phyloP scores from a whole-genome alignment of 2,113 vertebrate species.

The Oncorhynchus keta region DNA sequence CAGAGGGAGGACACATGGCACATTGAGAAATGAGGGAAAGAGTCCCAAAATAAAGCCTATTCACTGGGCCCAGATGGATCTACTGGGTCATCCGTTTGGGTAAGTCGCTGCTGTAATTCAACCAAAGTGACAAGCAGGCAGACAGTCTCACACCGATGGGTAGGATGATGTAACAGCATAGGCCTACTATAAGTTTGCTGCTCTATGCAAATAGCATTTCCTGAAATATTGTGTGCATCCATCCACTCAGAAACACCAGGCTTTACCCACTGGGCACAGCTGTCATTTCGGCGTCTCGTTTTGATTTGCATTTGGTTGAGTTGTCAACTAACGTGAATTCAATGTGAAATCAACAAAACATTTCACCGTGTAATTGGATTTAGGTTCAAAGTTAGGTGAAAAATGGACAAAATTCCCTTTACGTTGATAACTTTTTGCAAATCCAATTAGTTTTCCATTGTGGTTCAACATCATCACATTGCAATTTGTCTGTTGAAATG shows the following conservation, averaged over 20 bases:
- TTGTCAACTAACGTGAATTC: no score
- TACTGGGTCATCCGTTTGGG: background rate
- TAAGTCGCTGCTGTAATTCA: background rate
- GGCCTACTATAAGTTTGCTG: background rate
- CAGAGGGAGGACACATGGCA: background rate
- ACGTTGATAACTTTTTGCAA: no score
- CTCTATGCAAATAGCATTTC: constrained; percentile 3
- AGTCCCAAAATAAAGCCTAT: constrained; percentile 1
- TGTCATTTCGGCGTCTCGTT: no score
- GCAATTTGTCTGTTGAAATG: no score
- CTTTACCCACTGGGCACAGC: no score
- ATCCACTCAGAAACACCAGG: background rate
- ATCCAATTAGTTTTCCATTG: no score
- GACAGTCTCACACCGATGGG: background rate
- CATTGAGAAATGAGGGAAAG: constrained; percentile 5
- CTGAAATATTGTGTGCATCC: background rate
- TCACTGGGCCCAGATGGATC: background rate
- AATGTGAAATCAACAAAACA: no score
- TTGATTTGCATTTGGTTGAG: no score
- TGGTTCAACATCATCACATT: no score
- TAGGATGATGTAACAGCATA: background rate
- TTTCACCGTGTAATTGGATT: no score
- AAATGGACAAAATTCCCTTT: no score
- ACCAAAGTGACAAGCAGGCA: background rate
- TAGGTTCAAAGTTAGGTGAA: no score